These are phyloP conservation scores for Ruditapes philippinarum DNA, from an alignment of 1,140 invertebrate genomes.

Conservation along the genomic window DNA sequence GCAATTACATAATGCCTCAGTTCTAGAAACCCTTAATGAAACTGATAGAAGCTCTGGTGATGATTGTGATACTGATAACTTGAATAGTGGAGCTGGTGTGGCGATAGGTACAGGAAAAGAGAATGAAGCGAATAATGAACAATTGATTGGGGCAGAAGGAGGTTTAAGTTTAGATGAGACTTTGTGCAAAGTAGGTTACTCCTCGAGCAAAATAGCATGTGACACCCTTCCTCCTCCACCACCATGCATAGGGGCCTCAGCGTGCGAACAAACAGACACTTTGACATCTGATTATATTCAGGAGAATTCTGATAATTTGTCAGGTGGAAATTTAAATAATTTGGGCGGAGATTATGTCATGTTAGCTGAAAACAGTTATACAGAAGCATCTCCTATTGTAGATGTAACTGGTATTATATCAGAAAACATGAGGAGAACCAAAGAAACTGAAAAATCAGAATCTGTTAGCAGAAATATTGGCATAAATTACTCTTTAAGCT, in stretches of 20 bases:
- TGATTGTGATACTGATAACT: constrained; percentile 9
- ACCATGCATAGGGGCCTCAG: neutral
- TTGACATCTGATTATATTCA: no score
- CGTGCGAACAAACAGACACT: neutral
- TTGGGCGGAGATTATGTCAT: constrained; percentile 14
- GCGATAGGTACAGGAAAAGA: neutral
- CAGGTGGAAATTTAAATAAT: neutral
- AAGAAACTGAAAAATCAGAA: neutral
- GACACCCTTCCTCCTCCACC: neutral
- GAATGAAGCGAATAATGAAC: no score
- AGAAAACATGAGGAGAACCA: neutral
- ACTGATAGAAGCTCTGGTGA: constrained; percentile 51
- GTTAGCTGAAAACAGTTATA: neutral
- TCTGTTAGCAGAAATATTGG: neutral
- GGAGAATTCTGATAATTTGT: neutral
- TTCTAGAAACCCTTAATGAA: constrained; percentile 48
- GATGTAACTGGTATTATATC: neutral
- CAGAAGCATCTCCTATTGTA: neutral
- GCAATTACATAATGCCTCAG: constrained; percentile 37
- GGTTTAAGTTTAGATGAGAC: neutral
- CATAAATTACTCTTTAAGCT: neutral
- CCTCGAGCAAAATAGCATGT: neutral
- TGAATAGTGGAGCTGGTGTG: neutral
- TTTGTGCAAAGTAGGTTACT: neutral
- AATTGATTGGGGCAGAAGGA: neutral